Base-by-base conservation (phyloP, 2,113 vertebrate species). In the Campylorhamphus procurvoides region DNA sequence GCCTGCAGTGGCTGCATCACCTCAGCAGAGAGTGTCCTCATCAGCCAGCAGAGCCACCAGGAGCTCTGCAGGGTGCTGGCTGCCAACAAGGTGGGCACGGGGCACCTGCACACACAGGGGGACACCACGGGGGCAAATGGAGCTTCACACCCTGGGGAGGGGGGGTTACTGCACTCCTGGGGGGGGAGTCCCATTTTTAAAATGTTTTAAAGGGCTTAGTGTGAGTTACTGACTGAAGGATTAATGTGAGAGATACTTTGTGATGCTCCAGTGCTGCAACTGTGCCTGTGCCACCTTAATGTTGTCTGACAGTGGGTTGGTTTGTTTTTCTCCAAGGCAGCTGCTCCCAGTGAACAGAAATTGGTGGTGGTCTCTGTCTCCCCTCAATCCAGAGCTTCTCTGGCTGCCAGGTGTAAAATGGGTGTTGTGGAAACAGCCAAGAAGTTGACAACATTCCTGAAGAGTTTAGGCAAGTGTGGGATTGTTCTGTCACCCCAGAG, bases 1-100 rank as follows among this genome's bases (percentile, higher is more conserved):
- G 99, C 99, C 1, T 99, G 99, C 90, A 99, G 99, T 10, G 99
- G 99, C 94, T 99, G 99, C 39, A 98, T 99, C 87, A 99, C 99
- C 2, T 99, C 99, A 0, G 99, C 99, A 1, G 99, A 99, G 97
- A 99, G 98, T 1, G 98, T 99, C 40, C 97, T 99, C 16, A 98
- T 99, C 93, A 98, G 98, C 1, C 99, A 99, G 81, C 99, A 99
- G 97, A 99, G 99, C 96, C 99, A 99, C 0, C 98, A 98, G 71
- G 99, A 99, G 84, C 97, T 99, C 22, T 97, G 97, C 92, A 99
- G 97, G 84, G 96, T 98, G 44, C 98, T 99, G 15, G 83, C 84
- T 5, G 97, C 94, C 31, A 99, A 99, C 89, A 98, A 98, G 98
- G 99, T 99, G 74, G 44, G 96, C 10, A 8, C 50, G 18, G 2